Percentiles rank a stretch among this genome's conserved stretches.
phyloP scores from a whole-genome alignment of 2,888 invertebrate genomes.

The Spodoptera picta region DNA sequence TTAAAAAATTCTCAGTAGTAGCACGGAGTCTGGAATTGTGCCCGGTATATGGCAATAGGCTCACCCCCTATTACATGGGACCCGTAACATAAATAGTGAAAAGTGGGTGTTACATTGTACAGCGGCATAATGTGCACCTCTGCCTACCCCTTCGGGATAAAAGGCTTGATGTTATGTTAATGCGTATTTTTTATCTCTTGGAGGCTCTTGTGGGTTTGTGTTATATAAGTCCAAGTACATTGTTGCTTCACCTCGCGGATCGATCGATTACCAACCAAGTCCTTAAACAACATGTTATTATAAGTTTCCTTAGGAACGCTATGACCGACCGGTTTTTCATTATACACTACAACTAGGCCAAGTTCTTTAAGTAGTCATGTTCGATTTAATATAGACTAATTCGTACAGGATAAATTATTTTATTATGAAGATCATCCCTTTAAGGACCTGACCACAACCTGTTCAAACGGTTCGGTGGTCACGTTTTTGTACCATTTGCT shows the following conservation, averaged over 20 bases:
- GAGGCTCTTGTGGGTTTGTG: too few species aligned
- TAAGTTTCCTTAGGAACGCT: conserved; percentile 31
- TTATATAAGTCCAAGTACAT: neutral
- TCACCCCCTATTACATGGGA: too few species aligned
- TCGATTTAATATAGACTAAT: conserved; percentile 23
- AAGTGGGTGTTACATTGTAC: too few species aligned
- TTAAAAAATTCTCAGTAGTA: too few species aligned
- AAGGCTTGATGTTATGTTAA: too few species aligned
- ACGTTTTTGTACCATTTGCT: conserved; percentile 15
- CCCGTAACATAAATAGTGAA: too few species aligned
- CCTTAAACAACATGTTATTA: conserved; percentile 18
- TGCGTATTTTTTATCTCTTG: too few species aligned
- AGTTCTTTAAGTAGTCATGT: conserved; percentile 30
- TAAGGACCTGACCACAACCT: too few species aligned
- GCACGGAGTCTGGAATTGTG: too few species aligned
- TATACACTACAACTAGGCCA: conserved; percentile 29
- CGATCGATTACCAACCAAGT: conserved; percentile 22
- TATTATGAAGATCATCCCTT: neutral
- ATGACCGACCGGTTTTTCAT: conserved; percentile 21
- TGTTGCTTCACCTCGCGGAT: conserved; percentile 20
- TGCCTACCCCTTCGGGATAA: too few species aligned
- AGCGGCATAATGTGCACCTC: too few species aligned
- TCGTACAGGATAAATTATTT: neutral
- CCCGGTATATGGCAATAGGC: too few species aligned
- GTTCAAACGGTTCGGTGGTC: conserved; percentile 1